Conservation (phyloP, 2,113 vertebrate genomes). For the Callaeas wilsoni region DNA sequence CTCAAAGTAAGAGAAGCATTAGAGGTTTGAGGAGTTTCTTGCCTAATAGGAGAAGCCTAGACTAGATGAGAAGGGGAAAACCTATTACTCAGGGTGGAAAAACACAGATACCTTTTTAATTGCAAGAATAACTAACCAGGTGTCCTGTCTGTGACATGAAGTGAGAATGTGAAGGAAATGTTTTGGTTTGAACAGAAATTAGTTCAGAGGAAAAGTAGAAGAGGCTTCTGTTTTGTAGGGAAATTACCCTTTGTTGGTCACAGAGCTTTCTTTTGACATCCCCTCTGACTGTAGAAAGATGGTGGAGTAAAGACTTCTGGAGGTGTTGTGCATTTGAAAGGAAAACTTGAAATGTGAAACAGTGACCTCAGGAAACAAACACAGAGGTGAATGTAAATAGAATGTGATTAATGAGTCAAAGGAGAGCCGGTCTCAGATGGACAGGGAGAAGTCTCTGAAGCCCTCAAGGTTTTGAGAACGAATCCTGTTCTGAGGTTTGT, state of each 20-base stretch:
- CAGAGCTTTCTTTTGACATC: background rate
- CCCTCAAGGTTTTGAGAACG: background rate
- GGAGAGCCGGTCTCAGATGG: background rate
- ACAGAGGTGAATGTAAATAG: background rate
- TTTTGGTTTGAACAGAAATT: background rate
- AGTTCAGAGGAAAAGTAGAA: background rate
- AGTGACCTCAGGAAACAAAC: background rate
- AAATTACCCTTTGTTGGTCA: background rate
- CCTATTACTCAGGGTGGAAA: rapidly evolving
- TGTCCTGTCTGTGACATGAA: background rate
- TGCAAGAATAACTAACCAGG: background rate
- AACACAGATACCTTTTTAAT: background rate
- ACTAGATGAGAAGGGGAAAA: background rate
- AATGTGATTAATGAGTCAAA: background rate
- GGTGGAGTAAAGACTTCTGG: background rate
- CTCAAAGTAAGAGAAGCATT: background rate
- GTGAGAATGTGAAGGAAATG: background rate
- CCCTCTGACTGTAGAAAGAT: background rate
- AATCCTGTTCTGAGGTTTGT: background rate
- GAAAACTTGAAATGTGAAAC: background rate
- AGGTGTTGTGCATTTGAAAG: background rate
- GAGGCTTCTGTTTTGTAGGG: background rate
- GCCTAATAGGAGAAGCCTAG: background rate
- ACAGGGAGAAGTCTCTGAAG: background rate
- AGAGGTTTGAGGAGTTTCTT: background rate